Base-by-base conservation (phyloP, 2,797 vertebrate species). In the Carduelis carduelis region DNA sequence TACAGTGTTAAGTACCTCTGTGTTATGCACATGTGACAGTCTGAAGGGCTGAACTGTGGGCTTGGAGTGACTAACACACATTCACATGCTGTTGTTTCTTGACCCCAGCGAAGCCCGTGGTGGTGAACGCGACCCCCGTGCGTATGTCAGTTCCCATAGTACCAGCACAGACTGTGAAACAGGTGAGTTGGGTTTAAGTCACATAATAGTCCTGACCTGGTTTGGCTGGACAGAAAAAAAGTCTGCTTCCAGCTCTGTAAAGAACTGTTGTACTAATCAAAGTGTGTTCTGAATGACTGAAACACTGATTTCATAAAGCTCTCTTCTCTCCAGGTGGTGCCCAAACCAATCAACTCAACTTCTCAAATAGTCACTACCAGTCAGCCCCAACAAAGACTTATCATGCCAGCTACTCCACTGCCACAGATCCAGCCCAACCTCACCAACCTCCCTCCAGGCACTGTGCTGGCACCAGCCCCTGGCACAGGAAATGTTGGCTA, bases 361-460 rank as follows among this genome's bases (percentile, higher is more conserved):
- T 96, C 99, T 30, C 99, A 99, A 86, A 98, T 99, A 23, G 98
- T 99, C 30, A 98, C 98, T 85, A 98, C 98, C 41, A 98, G 98
- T 92, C 99, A 99, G 96, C 98, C 98, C 13, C 99, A 99, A 86
- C 99, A 99, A 68, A 98, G 99, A 61, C 98, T 99, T 49, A 99
- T 99, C 96, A 99, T 99, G 99, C 99, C 99, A 32, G 99, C 99
- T 43, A 99, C 99, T 3, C 98, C 99, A 28, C 98, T 99, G 68
- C 98, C 99, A 46, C 99, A 99, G 96, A 99, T 99, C 92, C 99
- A 99, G 96, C 99, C 99, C 82, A 99, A 99, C 97, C 99, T 99
- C 96, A 99, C 99, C 75, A 99, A 98, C 97, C 98, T 99, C 30
- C 99, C 99, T 0, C 99, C 99, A 0, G 99, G 99, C 86, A 99